Conservation (phyloP, 2,113 vertebrate species). For the Dolichotis patagonum region DNA sequence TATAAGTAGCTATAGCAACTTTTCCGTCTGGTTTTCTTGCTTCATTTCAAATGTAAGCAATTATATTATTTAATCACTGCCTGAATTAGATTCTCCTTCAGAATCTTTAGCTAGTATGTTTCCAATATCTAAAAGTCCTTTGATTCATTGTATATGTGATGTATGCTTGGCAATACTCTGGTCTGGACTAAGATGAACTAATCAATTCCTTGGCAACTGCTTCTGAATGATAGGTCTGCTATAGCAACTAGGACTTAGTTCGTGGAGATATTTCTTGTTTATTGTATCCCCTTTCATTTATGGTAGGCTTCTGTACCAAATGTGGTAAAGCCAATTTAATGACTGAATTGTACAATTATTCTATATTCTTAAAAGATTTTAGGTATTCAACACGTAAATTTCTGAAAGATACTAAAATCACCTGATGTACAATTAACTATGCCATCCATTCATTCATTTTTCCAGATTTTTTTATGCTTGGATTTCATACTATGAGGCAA, state of each 20-base stretch:
- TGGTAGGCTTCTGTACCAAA: not conserved
- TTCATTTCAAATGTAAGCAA: not conserved
- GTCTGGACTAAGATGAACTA: not conserved
- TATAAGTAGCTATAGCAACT: not conserved
- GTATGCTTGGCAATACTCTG: not conserved
- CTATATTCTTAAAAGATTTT: not conserved
- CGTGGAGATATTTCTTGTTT: not conserved
- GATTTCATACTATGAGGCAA: not conserved
- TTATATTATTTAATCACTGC: not conserved
- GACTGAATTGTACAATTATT: not conserved
- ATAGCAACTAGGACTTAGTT: not conserved
- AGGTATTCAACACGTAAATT: not conserved
- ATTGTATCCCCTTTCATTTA: not conserved
- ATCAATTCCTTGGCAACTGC: not conserved
- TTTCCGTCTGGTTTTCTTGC: not conserved
- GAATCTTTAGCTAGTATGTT: not conserved
- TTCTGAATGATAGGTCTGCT: not conserved
- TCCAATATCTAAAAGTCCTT: not conserved
- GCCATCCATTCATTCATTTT: not conserved
- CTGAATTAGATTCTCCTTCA: not conserved
- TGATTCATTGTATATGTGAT: not conserved
- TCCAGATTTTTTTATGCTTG: not conserved
- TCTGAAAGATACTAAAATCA: not conserved
- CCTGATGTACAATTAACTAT: not conserved
- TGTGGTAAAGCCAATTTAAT: not conserved